Base-by-base conservation (phyloP, 2,113 vertebrate genomes). In the Grammomys dolichurus region DNA sequence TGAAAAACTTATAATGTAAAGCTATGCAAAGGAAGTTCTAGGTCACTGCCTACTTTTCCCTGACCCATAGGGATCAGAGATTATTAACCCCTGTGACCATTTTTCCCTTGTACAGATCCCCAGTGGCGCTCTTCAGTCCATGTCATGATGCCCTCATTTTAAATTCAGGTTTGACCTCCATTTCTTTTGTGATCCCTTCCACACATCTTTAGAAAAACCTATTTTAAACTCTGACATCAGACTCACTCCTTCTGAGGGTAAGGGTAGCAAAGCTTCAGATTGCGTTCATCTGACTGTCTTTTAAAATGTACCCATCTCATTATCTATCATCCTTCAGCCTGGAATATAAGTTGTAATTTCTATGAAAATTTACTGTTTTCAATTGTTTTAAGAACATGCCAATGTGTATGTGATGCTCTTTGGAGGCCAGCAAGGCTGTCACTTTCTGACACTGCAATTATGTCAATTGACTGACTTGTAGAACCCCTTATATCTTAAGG, bases 101-200 rank as follows among this genome's bases (percentile, higher is more conserved):
- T 95, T 92, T 96, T 72, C 69, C 60, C 72, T 91, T 95, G 97
- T 80, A 92, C 63, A 97, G 75, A 67, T 67, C 54, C 81, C 72
- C 63, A 89, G 51, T 80, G 80, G 91, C 67, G 78, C 16, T 84
- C n/a, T 80, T 94, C 73, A 89, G 69, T 87, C 63, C 91, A 6
- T n/a, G 65, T 26, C 43, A 4, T 0, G 24, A 5, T 0, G 20
- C 56, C 56, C 69, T 97, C 88, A 89, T 93, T 48, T 76, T 48
- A 92, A 92, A 88, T 58, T 70, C 33, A 54, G 28, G 85, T 69
- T 95, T 89, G 81, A 91, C 72, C 36, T 96, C 92, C 89, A 77
- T 95, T 89, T 97, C 65, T 43, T 84, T 90, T 76, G 51, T 90
- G 67, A 84, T 97, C 48, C 36, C 14, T 85, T 65, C 40, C 92